phyloP scores from a whole-genome alignment of 2,888 invertebrate species.

The Sphinx pinastri region DNA sequence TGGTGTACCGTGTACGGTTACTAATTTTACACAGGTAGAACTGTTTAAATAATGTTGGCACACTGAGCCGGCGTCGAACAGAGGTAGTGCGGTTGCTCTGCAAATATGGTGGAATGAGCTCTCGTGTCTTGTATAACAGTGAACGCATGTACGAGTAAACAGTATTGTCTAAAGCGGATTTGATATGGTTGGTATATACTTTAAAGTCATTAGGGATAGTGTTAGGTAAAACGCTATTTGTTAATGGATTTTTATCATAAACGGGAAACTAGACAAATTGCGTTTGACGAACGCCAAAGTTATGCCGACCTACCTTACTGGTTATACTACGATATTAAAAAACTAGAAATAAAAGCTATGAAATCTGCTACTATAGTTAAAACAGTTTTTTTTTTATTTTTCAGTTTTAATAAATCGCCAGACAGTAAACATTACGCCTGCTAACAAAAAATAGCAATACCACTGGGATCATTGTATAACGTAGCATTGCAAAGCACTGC shows the following conservation, averaged over 20 bases:
- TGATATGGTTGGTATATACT: background rate
- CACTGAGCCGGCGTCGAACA: conserved; percentile 13
- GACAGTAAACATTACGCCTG: too few species aligned
- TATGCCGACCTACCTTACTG: too few species aligned
- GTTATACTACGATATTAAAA: too few species aligned
- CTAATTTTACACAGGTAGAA: conserved; percentile 17
- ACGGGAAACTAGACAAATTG: background rate
- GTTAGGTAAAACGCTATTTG: background rate
- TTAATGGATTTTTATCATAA: background rate
- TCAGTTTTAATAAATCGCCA: too few species aligned
- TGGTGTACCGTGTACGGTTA: conserved; percentile 5
- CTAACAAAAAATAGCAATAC: too few species aligned
- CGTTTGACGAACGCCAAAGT: too few species aligned
- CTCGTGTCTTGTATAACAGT: conserved; percentile 4
- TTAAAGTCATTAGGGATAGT: background rate
- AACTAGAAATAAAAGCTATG: too few species aligned
- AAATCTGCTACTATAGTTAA: too few species aligned
- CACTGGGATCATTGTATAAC: too few species aligned
- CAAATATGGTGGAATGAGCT: conserved; percentile 11
- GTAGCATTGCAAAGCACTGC: too few species aligned
- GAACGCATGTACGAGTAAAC: conserved; percentile 3
- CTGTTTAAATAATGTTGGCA: conserved; percentile 17
- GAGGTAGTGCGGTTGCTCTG: conserved; percentile 14
- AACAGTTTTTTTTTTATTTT: too few species aligned
- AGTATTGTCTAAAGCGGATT: conserved; percentile 12